Evolutionary conservation across 2,113 vertebrate species (phyloP).

Genomic region (Lamprologus speciosus): DNA sequence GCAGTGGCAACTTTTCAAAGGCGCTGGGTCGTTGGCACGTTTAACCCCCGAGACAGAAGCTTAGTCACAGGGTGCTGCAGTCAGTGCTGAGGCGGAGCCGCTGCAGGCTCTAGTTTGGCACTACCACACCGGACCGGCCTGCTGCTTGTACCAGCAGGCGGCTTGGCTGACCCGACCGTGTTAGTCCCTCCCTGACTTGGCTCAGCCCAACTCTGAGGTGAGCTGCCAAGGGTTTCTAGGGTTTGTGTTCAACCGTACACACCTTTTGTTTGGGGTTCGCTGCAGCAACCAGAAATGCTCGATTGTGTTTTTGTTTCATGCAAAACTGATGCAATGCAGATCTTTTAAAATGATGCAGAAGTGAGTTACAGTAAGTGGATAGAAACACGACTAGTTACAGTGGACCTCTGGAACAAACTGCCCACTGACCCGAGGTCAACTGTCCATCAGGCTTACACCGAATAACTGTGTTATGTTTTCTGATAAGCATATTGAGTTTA

Average conservation of each 20-base stretch:
- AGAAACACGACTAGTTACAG: neutral
- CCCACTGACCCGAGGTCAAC: neutral
- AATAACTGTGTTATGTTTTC: neutral
- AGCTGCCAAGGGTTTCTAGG: neutral
- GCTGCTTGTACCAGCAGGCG: neutral
- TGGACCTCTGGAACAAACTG: neutral
- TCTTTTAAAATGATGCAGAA: neutral
- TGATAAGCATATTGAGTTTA: neutral
- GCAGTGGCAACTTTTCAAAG: slow-evolving; percentile 28
- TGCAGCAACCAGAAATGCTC: neutral
- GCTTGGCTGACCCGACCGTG: neutral
- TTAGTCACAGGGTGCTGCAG: neutral
- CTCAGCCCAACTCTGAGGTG: neutral
- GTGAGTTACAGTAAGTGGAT: neutral
- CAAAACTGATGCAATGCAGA: neutral
- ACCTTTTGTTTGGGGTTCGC: neutral
- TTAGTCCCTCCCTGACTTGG: neutral
- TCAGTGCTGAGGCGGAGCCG: neutral
- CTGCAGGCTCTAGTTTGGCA: neutral
- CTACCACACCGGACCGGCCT: neutral
- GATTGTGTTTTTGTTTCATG: neutral
- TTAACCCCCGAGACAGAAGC: neutral
- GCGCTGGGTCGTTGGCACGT: neutral
- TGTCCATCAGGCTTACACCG: neutral
- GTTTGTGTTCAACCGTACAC: neutral